These are phyloP conservation scores for Lutjanus argentimaculatus DNA, from an alignment of 2,797 vertebrate species.

Conservation along the genomic window DNA sequence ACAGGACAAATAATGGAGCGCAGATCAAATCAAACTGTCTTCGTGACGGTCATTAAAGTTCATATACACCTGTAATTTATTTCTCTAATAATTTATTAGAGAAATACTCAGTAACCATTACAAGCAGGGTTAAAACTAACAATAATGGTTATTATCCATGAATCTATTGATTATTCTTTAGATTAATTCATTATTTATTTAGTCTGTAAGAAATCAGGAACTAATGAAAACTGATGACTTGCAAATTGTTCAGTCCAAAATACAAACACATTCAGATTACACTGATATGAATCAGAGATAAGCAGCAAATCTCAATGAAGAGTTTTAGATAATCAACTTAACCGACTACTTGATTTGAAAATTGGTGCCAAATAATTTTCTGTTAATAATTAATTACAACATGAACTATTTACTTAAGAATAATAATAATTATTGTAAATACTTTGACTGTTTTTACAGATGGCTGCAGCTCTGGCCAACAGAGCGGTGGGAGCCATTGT, in stretches of 20 bases:
- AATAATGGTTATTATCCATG: rapidly evolving
- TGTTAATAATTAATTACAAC: neutral
- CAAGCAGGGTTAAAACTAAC: neutral
- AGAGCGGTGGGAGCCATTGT: constrained; percentile 85
- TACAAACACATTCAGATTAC: neutral
- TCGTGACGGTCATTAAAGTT: neutral
- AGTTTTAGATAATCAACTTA: too few relatives aligned
- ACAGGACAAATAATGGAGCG: neutral
- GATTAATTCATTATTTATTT: neutral
- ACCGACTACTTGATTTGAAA: too few relatives aligned
- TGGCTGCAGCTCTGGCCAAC: constrained; percentile 79
- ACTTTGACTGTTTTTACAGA: constrained; percentile 63
- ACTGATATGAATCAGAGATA: neutral
- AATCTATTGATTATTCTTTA: neutral
- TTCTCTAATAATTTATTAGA: neutral
- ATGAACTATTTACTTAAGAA: neutral
- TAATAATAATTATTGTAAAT: neutral
- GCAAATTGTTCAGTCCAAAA: neutral
- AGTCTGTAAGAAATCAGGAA: neutral
- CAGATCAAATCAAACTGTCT: neutral
- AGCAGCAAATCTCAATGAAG: neutral
- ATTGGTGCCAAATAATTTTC: too few relatives aligned
- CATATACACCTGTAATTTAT: neutral
- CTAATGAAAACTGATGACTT: neutral
- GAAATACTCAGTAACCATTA: neutral